These are phyloP conservation scores for Plutella xylostella DNA, from an alignment of 2,888 invertebrate species.

Conservation along the genomic window DNA sequence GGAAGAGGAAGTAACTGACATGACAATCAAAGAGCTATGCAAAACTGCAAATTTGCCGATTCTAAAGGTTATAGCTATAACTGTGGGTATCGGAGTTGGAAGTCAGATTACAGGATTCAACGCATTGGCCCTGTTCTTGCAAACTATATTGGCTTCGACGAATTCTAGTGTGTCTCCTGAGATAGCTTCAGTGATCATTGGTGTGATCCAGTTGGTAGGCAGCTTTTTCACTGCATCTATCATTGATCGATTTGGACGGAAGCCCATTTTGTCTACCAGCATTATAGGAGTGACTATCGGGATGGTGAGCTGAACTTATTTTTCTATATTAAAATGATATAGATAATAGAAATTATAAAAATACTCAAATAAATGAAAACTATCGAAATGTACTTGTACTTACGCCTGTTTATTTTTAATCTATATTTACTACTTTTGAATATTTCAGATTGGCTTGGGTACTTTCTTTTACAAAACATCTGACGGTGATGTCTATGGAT, in stretches of 20 bases:
- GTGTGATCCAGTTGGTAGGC: conserved; percentile 34
- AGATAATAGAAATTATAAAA: too few species aligned
- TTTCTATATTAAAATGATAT: too few species aligned
- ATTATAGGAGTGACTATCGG: conserved; percentile 28
- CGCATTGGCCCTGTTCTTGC: conserved; percentile 37
- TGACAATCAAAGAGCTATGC: conserved; percentile 18
- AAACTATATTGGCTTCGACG: conserved; percentile 38
- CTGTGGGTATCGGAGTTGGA: conserved; percentile 22
- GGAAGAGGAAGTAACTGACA: conserved; percentile 13
- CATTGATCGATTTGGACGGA: conserved; percentile 28
- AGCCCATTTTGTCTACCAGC: conserved; percentile 27
- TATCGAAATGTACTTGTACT: too few species aligned
- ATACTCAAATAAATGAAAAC: too few species aligned
- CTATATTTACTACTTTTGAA: too few species aligned
- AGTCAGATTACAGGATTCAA: conserved; percentile 35
- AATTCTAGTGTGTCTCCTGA: conserved; percentile 36
- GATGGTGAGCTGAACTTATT: conserved; percentile 29
- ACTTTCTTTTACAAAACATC: too few species aligned
- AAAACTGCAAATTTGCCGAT: conserved; percentile 25
- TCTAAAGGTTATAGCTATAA: conserved; percentile 24
- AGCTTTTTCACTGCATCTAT: conserved; percentile 30
- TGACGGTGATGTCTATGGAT: too few species aligned
- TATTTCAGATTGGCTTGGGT: too few species aligned
- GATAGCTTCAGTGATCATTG: conserved; percentile 36
- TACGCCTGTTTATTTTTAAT: too few species aligned